Base-by-base conservation (phyloP, 2,797 vertebrate species). In the Argya squamiceps region DNA sequence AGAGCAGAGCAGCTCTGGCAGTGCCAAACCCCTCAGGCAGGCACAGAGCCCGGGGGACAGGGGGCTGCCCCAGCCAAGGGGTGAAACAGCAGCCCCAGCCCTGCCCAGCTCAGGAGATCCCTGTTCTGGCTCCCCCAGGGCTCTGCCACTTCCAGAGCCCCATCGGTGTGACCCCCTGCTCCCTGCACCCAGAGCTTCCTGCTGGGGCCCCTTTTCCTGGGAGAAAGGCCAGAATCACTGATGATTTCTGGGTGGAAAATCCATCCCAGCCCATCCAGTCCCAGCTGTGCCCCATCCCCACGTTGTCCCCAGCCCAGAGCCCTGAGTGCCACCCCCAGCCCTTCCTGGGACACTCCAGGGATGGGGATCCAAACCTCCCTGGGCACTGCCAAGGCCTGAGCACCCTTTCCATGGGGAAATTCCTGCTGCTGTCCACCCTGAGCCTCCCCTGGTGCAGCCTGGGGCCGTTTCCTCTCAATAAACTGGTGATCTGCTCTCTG, bases 251-350 rank as follows among this genome's bases (percentile, higher is more conserved):
- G 68, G 0, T 15, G 62, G 60, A 27, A 81, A 27, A 53, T 3
- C 36, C 15, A 26, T 27, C 39, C 46, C 30, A 46, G 76, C 18
- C 39, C 59, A 8, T 0, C 1, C 0, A 26, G 19, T 1, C 15
- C 59, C 1, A 2, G 18, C 32, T 43, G 58, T 49, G 49, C 36
- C 49, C 30, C 0, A 3, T 52, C 2, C 29, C 21, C 46, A 5
- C 26, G 17, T 0, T 27, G 47, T 47, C 19, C 26, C 26, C 24
- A 55, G 74, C 12, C 21, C 64, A 27, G 69, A 11, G 34, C 47
- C 0, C 41, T 0, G 0, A 62, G 55, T 43, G 86, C 23, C 55
- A n/a, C 13, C 4, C n/a, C 18, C 68, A 53, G 63, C 1, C 0
- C 0, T 44, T n/a, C 62, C 46, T 6, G 1, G 8, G 64, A 1